A percentile compares a stretch with the other conserved stretches of the same genome.
These are phyloP conservation scores for Bettongia penicillata DNA, from an alignment of 2,113 vertebrate species.

Conservation along the genomic window DNA sequence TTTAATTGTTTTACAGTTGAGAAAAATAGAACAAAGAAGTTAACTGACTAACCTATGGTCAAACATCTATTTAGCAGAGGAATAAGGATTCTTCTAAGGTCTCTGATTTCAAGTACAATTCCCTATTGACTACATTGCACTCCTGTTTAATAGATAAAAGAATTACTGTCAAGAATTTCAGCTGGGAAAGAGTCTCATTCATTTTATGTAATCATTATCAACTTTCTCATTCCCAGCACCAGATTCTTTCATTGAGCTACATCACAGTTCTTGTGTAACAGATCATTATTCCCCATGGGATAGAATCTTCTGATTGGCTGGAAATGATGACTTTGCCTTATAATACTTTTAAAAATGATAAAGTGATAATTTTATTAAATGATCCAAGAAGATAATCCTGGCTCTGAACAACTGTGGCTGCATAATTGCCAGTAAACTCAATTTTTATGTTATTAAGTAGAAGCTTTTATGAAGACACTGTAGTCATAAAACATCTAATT, in stretches of 20 bases:
- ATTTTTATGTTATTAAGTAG: constrained; percentile 30
- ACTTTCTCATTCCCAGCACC: background rate
- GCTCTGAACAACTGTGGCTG: constrained; percentile 20
- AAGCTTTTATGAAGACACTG: constrained; percentile 1
- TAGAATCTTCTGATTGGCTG: constrained; percentile 23
- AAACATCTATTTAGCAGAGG: background rate
- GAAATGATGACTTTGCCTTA: constrained; percentile 25
- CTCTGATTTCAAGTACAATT: background rate
- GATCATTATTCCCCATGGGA: background rate
- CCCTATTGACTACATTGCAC: background rate
- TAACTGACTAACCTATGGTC: background rate
- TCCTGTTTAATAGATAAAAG: background rate
- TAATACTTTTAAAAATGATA: constrained; percentile 25
- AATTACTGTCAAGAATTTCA: background rate
- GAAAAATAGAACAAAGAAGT: background rate
- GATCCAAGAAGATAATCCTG: constrained; percentile 23
- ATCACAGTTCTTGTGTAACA: background rate
- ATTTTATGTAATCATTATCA: background rate
- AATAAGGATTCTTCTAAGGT: background rate
- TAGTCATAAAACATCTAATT: background rate
- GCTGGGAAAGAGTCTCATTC: background rate
- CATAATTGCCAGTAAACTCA: constrained; percentile 17
- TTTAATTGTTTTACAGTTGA: background rate
- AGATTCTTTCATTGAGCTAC: background rate
- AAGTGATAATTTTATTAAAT: constrained; percentile 29